phyloP scores from a whole-genome alignment of 2,888 invertebrate species.

The Aphodius granarius region DNA sequence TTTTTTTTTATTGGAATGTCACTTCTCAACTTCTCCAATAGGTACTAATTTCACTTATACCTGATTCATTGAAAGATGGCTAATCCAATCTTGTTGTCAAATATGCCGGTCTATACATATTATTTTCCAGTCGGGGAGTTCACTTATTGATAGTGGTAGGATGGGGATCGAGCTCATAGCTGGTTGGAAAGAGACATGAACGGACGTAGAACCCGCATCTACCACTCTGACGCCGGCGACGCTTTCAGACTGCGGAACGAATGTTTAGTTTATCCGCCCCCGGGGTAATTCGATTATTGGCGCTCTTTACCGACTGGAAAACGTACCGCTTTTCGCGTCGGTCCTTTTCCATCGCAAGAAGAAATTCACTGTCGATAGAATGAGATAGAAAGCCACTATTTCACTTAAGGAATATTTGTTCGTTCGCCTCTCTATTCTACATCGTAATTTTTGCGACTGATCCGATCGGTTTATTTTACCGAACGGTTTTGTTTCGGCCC shows the following conservation, averaged over 20 bases:
- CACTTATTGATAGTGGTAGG: slow-evolving; percentile 40
- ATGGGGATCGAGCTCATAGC: slow-evolving; percentile 29
- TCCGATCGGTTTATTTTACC: not conserved
- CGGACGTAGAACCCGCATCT: not conserved
- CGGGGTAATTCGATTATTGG: slow-evolving; percentile 46
- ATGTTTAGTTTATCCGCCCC: slow-evolving; percentile 45
- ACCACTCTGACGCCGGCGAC: slow-evolving; percentile 13
- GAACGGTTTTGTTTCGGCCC: not conserved
- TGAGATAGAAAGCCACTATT: not conserved
- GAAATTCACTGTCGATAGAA: not conserved
- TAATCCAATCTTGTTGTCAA: not conserved
- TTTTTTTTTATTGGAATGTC: too few relatives aligned
- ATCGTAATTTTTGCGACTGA: not conserved
- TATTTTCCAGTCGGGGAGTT: slow-evolving; percentile 43
- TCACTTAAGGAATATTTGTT: not conserved
- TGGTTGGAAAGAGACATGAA: not conserved
- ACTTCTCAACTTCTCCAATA: too few relatives aligned
- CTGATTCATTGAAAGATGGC: not conserved
- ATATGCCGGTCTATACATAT: slow-evolving; percentile 26
- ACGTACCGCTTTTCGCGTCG: not conserved
- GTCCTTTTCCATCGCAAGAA: not conserved
- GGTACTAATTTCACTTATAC: too few relatives aligned
- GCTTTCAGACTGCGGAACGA: slow-evolving; percentile 39
- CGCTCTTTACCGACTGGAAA: slow-evolving; percentile 39
- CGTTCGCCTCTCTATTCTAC: not conserved